Evolutionary conservation across 2,113 vertebrate genomes (phyloP).

Genomic region (Oceanites oceanicus): DNA sequence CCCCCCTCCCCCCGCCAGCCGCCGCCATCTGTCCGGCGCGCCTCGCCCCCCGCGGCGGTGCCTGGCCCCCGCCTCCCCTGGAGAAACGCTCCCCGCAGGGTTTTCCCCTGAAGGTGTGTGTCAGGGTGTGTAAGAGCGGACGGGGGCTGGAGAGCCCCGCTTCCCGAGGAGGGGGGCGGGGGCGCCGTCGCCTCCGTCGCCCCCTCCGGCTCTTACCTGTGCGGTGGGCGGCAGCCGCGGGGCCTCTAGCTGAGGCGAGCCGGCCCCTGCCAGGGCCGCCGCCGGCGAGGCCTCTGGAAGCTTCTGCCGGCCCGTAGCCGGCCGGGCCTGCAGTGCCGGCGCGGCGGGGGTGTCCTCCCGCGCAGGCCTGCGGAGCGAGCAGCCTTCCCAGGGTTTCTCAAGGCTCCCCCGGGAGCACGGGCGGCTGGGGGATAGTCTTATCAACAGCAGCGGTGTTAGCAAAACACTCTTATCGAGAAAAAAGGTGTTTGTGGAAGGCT

Average conservation of each 20-base stretch:
- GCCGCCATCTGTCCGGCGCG: fast-evolving
- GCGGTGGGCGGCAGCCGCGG: too few species aligned
- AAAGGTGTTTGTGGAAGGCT: not conserved
- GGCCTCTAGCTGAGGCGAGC: not conserved
- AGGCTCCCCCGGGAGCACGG: not conserved
- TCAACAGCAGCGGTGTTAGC: not conserved
- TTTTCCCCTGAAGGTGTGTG: fast-evolving
- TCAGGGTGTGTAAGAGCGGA: not conserved
- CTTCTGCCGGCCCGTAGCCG: not conserved
- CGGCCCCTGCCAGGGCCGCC: fast-evolving
- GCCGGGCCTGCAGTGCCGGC: not conserved
- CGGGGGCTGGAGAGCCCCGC: too few species aligned
- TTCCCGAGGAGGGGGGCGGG: too few species aligned
- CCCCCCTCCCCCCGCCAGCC: too few species aligned
- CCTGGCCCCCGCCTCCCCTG: fast-evolving
- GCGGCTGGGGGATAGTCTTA: not conserved
- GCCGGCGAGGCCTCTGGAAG: not conserved
- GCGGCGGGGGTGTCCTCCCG: not conserved
- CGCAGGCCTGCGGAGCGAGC: not conserved
- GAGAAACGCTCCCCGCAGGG: too few species aligned
- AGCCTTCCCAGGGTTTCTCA: not conserved
- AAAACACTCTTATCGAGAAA: too few species aligned
- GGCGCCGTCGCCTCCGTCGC: too few species aligned
- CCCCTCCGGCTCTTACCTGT: too few species aligned
- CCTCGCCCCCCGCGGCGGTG: fast-evolving